Percentiles rank a stretch among this genome's conserved stretches.
phyloP scores from a whole-genome alignment of 2,113 vertebrate species.

The Colius striatus region DNA sequence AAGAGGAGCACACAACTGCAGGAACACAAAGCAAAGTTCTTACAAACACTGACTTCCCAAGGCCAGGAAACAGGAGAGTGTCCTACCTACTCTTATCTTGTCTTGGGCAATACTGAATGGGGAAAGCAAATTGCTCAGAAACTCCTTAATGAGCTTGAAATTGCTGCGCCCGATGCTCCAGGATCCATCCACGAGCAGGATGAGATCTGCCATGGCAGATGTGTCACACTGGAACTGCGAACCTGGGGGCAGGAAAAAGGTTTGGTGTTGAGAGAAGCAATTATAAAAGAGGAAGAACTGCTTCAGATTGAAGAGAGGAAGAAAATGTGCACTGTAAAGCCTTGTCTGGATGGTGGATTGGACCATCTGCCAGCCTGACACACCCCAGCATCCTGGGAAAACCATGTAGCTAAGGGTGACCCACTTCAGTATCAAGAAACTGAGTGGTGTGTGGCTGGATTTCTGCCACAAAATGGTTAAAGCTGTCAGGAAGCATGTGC shows the following conservation, averaged over 20 bases:
- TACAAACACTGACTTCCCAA: not conserved
- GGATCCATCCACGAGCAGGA: constrained; percentile 92
- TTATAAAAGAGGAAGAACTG: not conserved
- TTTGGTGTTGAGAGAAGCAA: not conserved
- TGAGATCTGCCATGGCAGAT: constrained; percentile 74
- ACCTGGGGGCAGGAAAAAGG: not conserved
- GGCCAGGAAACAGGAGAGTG: not conserved
- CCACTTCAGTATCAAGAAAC: not conserved
- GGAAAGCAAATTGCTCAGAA: constrained; percentile 85
- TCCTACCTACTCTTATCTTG: constrained; percentile 88
- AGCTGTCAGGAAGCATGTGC: not conserved
- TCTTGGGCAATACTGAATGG: constrained; percentile 85
- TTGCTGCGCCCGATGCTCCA: constrained; percentile 94
- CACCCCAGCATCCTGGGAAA: not conserved
- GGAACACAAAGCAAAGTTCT: not conserved
- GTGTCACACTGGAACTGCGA: constrained; percentile 81
- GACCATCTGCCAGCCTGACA: not conserved
- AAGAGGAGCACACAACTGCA: not conserved
- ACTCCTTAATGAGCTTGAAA: constrained; percentile 90
- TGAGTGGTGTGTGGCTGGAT: not conserved
- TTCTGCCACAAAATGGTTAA: constrained; percentile 21
- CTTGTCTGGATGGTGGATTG: not conserved
- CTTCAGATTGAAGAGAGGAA: not conserved
- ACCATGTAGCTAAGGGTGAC: not conserved
- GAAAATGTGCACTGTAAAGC: not conserved